phyloP scores from a whole-genome alignment of 2,113 vertebrate species.

The Tenrec ecaudatus region DNA sequence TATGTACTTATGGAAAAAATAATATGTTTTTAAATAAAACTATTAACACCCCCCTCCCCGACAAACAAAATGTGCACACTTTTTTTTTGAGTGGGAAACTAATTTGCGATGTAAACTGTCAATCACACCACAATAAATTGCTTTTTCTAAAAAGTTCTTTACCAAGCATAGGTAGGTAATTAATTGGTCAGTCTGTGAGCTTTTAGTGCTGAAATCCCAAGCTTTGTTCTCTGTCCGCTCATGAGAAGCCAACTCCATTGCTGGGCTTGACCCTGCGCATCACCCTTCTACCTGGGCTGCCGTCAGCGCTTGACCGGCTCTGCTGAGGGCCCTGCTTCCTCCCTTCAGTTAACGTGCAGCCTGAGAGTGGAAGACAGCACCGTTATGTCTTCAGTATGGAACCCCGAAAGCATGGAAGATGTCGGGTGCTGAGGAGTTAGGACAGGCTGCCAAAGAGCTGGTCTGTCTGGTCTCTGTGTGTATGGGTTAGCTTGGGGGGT shows the following conservation, averaged over 20 bases:
- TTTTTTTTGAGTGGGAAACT: too few species aligned
- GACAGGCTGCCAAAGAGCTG: background rate
- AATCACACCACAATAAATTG: too few species aligned
- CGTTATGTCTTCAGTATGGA: conserved; percentile 43
- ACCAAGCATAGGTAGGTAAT: background rate
- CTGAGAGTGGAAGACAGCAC: conserved; percentile 19
- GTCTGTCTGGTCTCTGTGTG: too few species aligned
- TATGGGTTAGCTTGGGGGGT: background rate
- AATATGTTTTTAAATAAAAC: too few species aligned
- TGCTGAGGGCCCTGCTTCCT: background rate
- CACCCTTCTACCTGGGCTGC: background rate
- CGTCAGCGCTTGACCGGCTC: background rate
- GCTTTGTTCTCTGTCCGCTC: background rate
- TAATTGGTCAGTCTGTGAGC: background rate
- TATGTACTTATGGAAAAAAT: background rate
- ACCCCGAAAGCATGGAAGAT: background rate
- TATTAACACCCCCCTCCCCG: too few species aligned
- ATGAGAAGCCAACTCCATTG: background rate
- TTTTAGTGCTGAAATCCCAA: background rate
- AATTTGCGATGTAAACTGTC: too few species aligned
- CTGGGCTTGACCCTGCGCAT: background rate
- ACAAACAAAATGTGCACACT: too few species aligned
- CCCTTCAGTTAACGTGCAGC: background rate
- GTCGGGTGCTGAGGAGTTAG: background rate
- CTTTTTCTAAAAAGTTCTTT: background rate